Evolutionary conservation across 2,888 invertebrate genomes (phyloP).

Genomic region (Clanis bilineata): DNA sequence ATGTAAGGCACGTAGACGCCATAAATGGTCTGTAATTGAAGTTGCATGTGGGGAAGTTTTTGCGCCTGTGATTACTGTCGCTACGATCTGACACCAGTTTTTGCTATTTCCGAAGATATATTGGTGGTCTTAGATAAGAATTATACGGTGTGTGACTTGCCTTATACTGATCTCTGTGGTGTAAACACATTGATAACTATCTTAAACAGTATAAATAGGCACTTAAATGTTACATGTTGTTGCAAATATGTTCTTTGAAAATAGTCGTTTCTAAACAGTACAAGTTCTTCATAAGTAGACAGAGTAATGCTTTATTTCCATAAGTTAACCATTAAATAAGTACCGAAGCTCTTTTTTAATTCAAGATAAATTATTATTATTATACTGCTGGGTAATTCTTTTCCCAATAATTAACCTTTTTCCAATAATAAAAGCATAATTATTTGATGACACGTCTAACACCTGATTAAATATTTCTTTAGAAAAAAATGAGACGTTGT

Average conservation of each 20-base stretch:
- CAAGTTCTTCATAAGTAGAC: not conserved
- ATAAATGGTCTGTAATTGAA: conserved; percentile 78
- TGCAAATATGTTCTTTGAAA: not conserved
- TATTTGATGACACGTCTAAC: too few relatives aligned
- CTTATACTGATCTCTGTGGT: conserved; percentile 12
- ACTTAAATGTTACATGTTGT: not conserved
- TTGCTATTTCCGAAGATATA: conserved; percentile 72
- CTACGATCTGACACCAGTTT: conserved; percentile 67
- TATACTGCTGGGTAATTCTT: too few relatives aligned
- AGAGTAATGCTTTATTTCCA: too few relatives aligned
- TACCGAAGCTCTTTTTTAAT: too few relatives aligned
- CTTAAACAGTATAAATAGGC: not conserved
- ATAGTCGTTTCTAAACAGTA: not conserved
- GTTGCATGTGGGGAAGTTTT: conserved; percentile 65
- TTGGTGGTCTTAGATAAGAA: conserved; percentile 36
- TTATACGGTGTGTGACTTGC: conserved; percentile 16
- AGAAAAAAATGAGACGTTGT: too few relatives aligned
- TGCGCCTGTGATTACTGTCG: conserved; percentile 68
- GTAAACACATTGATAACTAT: conserved; percentile 10
- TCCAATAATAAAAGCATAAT: too few relatives aligned
- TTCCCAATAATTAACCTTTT: too few relatives aligned
- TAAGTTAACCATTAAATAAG: too few relatives aligned
- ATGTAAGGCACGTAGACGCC: conserved; percentile 69
- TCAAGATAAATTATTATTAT: too few relatives aligned
- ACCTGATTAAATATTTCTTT: too few relatives aligned